Percentiles rank a stretch among this genome's conserved stretches.
phyloP scores from a whole-genome alignment of 2,888 invertebrate genomes.

The Leptura quadrifasciata region DNA sequence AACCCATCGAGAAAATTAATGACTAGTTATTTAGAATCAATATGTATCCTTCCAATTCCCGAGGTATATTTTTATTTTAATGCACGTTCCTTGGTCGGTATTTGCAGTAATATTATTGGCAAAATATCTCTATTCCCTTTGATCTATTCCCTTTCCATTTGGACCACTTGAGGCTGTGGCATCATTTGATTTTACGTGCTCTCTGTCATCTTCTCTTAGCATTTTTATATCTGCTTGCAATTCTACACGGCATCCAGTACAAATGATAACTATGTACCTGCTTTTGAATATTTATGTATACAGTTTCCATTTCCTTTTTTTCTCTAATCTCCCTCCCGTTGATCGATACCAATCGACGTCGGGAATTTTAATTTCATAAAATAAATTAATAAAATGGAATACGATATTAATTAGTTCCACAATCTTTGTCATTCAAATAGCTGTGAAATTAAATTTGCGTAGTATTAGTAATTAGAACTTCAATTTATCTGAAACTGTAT shows the following conservation, averaged over 20 bases:
- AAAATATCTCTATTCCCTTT: slow-evolving; percentile 16
- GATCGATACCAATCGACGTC: neutral
- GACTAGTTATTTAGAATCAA: neutral
- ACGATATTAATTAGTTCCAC: neutral
- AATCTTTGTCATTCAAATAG: neutral
- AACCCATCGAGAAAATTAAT: too few relatives aligned
- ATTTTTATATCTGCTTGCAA: slow-evolving; percentile 25
- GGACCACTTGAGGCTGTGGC: slow-evolving; percentile 21
- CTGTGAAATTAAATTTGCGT: neutral
- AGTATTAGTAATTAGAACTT: neutral
- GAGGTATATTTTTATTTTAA: neutral
- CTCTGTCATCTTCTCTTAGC: slow-evolving; percentile 5
- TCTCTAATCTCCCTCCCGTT: too few relatives aligned
- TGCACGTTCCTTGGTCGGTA: neutral
- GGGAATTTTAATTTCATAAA: neutral
- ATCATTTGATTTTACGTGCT: slow-evolving; percentile 28
- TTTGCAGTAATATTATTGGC: slow-evolving; percentile 17
- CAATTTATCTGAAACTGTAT: neutral
- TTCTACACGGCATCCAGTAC: neutral
- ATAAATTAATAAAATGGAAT: neutral
- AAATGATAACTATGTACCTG: slow-evolving; percentile 23
- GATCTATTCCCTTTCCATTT: slow-evolving; percentile 36
- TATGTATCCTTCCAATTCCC: neutral
- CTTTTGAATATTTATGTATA: slow-evolving; percentile 9
- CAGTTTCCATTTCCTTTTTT: neutral